phyloP scores from a whole-genome alignment of 2,797 vertebrate genomes.

The Acanthiza pusilla region DNA sequence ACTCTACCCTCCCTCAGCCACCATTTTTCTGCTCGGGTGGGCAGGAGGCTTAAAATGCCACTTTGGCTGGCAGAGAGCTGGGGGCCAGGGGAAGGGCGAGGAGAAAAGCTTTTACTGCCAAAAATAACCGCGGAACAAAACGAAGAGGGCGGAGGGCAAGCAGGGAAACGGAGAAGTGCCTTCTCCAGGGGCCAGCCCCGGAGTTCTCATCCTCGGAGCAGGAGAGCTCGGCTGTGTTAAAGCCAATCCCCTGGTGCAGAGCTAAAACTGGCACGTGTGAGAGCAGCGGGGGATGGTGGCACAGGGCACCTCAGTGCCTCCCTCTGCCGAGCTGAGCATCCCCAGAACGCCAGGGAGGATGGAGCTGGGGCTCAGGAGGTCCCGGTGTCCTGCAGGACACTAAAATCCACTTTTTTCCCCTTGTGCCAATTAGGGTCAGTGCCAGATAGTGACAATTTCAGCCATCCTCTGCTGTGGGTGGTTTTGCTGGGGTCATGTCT shows the following conservation, averaged over 20 bases:
- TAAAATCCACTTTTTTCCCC: no score
- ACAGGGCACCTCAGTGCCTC: background rate
- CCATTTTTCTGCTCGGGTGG: slow-evolving; percentile 52
- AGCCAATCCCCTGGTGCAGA: background rate
- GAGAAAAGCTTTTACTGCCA: slow-evolving; percentile 57
- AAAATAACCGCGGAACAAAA: slow-evolving; percentile 49
- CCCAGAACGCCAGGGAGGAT: no score
- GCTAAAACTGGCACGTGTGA: background rate
- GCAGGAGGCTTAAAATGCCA: slow-evolving; percentile 37
- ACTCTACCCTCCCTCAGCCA: slow-evolving; percentile 11
- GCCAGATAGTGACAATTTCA: no score
- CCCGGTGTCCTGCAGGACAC: no score
- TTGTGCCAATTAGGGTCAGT: no score
- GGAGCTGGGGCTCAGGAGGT: no score
- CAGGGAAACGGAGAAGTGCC: background rate
- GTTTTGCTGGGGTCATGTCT: no score
- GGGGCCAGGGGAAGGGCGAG: background rate
- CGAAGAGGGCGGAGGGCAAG: background rate
- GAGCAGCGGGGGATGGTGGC: background rate
- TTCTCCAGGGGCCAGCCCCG: background rate
- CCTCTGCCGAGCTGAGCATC: background rate
- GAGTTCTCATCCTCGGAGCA: background rate
- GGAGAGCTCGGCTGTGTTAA: background rate
- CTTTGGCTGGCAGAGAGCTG: slow-evolving; percentile 32
- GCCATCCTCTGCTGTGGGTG: no score